These are phyloP conservation scores for Plestiodon gilberti DNA, from an alignment of 2,113 vertebrate genomes.

Conservation along the genomic window DNA sequence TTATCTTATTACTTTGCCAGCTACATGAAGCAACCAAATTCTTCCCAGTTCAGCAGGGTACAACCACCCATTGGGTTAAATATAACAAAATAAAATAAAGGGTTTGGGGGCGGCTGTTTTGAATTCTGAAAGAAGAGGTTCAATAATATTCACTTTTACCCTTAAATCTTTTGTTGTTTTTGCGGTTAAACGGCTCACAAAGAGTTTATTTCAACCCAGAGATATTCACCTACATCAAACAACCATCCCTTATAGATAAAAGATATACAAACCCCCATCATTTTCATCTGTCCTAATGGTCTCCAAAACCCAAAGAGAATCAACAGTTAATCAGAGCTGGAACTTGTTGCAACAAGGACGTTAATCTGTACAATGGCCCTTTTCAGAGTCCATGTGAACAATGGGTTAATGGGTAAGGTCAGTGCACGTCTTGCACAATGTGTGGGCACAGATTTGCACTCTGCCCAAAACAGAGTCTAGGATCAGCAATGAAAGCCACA, in stretches of 20 bases:
- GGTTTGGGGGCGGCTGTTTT: constrained; percentile 39
- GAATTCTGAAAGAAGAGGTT: constrained; percentile 56
- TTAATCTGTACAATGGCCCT: constrained; percentile 27
- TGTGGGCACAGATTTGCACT: constrained; percentile 21
- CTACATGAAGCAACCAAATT: constrained; percentile 67
- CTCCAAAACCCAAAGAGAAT: constrained; percentile 38
- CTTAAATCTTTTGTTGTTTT: background rate
- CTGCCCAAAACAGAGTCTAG: constrained; percentile 18
- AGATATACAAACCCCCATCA: constrained; percentile 41
- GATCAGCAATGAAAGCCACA: background rate
- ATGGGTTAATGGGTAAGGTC: background rate
- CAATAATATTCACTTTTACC: constrained; percentile 57
- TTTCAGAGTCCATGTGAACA: constrained; percentile 15
- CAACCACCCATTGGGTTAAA: constrained; percentile 52
- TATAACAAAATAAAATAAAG: constrained; percentile 66
- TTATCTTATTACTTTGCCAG: constrained; percentile 68
- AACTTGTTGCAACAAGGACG: constrained; percentile 40
- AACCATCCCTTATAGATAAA: constrained; percentile 67
- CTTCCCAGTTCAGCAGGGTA: constrained; percentile 68
- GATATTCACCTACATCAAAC: constrained; percentile 14
- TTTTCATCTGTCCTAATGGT: constrained; percentile 55
- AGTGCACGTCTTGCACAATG: constrained; percentile 15
- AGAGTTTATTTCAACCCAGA: constrained; percentile 53
- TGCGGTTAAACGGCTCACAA: background rate
- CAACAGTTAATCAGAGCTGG: constrained; percentile 40